phyloP scores from a whole-genome alignment of 2,797 vertebrate genomes.

The Hafferia zeledoni region DNA sequence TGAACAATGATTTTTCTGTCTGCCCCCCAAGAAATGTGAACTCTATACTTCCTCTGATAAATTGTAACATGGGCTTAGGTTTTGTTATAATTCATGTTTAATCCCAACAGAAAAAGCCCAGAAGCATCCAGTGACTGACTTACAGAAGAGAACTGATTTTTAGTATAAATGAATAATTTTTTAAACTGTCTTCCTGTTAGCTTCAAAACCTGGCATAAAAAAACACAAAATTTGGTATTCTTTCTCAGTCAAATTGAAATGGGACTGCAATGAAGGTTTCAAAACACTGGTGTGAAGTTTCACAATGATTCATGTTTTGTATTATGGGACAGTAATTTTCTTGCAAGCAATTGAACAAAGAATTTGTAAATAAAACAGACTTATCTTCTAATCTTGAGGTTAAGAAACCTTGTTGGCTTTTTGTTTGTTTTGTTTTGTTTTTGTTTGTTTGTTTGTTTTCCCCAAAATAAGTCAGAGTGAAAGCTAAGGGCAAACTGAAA shows the following conservation, averaged over 20 bases:
- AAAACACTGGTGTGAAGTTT: not conserved
- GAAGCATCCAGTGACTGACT: constrained; percentile 15
- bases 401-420: not conserved
- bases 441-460: too few relatives aligned
- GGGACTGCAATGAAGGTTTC: not conserved
- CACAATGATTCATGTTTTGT: not conserved
- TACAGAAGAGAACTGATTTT: not conserved
- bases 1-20: not conserved
- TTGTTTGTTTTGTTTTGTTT: not conserved
- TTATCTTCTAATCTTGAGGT: not conserved
- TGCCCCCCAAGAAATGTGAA: not conserved
- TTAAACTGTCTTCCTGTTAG: not conserved
- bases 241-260: not conserved
- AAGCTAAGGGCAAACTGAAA: not conserved
- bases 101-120: not conserved
- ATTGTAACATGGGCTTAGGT: not conserved
- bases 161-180: not conserved
- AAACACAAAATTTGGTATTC: not conserved
- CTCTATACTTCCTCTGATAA: not conserved
- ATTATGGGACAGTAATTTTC: not conserved
- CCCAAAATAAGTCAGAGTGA: not conserved
- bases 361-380: not conserved
- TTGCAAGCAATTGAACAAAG: not conserved
- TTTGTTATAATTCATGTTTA: constrained; percentile 29
- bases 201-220: not conserved